Evolutionary conservation across 23 tunicate genomes (phyloP), one percentile per base, ranked within the genome.

Genomic region (Diplosoma virens): DNA sequence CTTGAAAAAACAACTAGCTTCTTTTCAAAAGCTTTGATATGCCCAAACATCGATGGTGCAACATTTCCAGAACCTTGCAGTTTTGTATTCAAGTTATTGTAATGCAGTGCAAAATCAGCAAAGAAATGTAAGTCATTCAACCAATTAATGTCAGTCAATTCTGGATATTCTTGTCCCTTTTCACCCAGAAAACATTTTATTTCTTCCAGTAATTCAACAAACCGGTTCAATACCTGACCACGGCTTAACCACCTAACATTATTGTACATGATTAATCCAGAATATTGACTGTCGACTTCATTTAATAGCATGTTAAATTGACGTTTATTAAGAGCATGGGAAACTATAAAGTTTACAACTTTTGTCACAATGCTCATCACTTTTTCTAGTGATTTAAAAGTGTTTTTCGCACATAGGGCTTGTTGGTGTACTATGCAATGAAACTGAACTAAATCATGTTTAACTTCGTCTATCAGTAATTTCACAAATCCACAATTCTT

Each of bases 361-460:
- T 64, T 31, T 64, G 71, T 64, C 16, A 64, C 71, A 29, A 64
- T n/a, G 17, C 20, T 29, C 20, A 64, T 28, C 34, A 64, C 71
- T 29, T 64, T 5, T 29, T 64, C 35, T 6, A 64, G 37, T n/a
- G 71, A 64, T n/a, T n/a, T n/a, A n/a, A n/a, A n/a, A n/a, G n/a
- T n/a, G n/a, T n/a, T n/a, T 73, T 73, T 73, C 2, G 78, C 78
- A 23, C 78, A 73, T 24, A 73, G 63, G 78, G 63, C 63, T 73
- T 73, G 32, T 27, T 73, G 78, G 31, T 73, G 78, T 47, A 73
- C 48, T 2, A 73, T 45, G 63, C 78, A 73, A 50, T 73, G 78
- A 48, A 47, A 73, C 2, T 21, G 20, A 47, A 73, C 78, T 2
- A 73, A 73, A 22, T n/a, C 31, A 25, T 30, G 32, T 22, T 73